These are phyloP conservation scores for Taphrorychus bicolor DNA, from an alignment of 2,888 invertebrate species.

Conservation along the genomic window DNA sequence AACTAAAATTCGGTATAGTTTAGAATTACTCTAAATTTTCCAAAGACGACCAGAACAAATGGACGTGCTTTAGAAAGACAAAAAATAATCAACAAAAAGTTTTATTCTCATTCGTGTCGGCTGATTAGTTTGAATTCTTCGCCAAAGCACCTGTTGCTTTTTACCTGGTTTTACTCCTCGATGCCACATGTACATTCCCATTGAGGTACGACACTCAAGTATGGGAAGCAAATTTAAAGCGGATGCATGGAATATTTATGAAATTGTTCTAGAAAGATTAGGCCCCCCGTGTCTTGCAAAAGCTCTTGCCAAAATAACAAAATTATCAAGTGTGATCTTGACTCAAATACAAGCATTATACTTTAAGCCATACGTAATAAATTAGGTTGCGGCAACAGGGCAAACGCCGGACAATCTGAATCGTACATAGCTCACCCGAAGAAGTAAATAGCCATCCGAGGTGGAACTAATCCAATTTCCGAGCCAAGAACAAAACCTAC, in stretches of 20 bases:
- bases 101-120: neutral
- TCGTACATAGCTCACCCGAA: slow-evolving; percentile 9
- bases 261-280: neutral
- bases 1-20: too few relatives aligned
- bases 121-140: slow-evolving; percentile 16
- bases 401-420: too few relatives aligned
- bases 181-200: too few relatives aligned
- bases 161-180: slow-evolving; percentile 6
- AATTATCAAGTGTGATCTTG: neutral
- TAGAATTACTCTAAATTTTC: too few relatives aligned
- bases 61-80: too few relatives aligned
- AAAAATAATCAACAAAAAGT: too few relatives aligned
- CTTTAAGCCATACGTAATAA: neutral
- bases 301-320: neutral
- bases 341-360: neutral
- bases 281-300: too few relatives aligned
- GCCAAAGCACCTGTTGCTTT: slow-evolving; percentile 18
- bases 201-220: too few relatives aligned
- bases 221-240: neutral
- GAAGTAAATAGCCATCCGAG: slow-evolving; percentile 20
- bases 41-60: too few relatives aligned
- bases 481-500: slow-evolving; percentile 29
- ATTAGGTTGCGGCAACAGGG: slow-evolving; percentile 20
- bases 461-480: slow-evolving; percentile 34
- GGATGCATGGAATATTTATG: neutral